phyloP scores from a whole-genome alignment of 1,140 invertebrate genomes.

The Pseudomyrmex pallidus region DNA sequence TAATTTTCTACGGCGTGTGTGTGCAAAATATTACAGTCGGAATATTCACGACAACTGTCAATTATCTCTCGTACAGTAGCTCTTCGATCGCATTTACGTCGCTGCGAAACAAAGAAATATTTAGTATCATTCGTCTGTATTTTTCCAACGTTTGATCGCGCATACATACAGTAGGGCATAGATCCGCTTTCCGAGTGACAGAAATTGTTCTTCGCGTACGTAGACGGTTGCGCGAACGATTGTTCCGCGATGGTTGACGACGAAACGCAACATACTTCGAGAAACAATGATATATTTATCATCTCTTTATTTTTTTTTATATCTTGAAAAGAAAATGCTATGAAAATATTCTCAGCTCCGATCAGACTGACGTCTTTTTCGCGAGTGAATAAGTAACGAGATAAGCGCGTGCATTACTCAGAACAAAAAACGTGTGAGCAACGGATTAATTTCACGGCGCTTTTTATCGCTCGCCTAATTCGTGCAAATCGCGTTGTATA shows the following conservation, averaged over 20 bases:
- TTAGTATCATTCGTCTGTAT: conserved; percentile 13
- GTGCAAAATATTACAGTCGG: neutral
- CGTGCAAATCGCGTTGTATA: too few relatives aligned
- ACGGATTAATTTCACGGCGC: too few relatives aligned
- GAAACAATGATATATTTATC: too few relatives aligned
- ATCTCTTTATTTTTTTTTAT: too few relatives aligned
- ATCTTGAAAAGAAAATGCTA: too few relatives aligned
- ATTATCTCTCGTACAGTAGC: neutral
- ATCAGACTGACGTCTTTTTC: too few relatives aligned
- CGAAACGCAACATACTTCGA: neutral
- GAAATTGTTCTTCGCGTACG: conserved; percentile 12
- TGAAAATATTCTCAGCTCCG: too few relatives aligned
- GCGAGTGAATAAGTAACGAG: too few relatives aligned
- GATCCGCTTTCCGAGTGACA: conserved; percentile 36
- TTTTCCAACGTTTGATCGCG: conserved; percentile 6
- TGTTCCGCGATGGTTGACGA: conserved; percentile 30
- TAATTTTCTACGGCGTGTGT: too few relatives aligned
- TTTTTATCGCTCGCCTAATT: too few relatives aligned
- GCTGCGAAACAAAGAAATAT: conserved; percentile 5
- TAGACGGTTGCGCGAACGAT: conserved; percentile 30
- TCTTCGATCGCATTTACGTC: neutral
- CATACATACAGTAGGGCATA: conserved; percentile 5
- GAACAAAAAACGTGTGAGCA: too few relatives aligned
- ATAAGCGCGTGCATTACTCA: too few relatives aligned
- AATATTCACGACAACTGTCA: conserved; percentile 1